Evolutionary conservation across 2,797 vertebrate species (phyloP).

Genomic region (Champsocephalus gunnari): DNA sequence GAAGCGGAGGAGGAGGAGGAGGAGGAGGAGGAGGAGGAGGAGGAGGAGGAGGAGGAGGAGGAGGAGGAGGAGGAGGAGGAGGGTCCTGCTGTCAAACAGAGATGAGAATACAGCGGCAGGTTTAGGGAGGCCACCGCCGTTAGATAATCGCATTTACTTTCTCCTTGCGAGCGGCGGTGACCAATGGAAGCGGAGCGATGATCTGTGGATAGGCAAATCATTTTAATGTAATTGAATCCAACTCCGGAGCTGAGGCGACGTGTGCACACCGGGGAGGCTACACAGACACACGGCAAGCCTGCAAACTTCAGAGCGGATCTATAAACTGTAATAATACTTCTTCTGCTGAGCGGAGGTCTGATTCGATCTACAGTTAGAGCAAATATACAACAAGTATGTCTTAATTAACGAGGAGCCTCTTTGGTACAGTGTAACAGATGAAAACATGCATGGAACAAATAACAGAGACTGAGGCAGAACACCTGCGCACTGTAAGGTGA

Average conservation of each 20-base stretch:
- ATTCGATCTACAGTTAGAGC: neutral
- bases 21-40: slow-evolving; percentile 10
- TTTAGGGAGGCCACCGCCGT: slow-evolving; percentile 49
- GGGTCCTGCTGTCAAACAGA: slow-evolving; percentile 62
- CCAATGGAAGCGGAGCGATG: slow-evolving; percentile 22
- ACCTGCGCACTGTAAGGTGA: slow-evolving; percentile 50
- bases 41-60: slow-evolving; percentile 7
- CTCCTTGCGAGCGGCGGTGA: slow-evolving; percentile 11
- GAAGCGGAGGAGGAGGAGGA: neutral
- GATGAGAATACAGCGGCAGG: slow-evolving; percentile 60
- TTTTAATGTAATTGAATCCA: neutral
- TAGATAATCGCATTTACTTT: slow-evolving; percentile 56
- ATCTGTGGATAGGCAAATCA: slow-evolving; percentile 14
- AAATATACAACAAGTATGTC: neutral
- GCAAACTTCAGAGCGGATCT: slow-evolving; percentile 47
- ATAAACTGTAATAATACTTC: neutral
- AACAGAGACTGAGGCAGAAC: slow-evolving; percentile 8
- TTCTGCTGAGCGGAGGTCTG: neutral
- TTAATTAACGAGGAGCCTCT: slow-evolving; percentile 1
- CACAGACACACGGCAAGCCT: neutral
- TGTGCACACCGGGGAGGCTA: slow-evolving; percentile 5
- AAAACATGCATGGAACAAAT: slow-evolving; percentile 11
- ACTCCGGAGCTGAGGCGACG: slow-evolving; percentile 12
- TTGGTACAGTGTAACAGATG: slow-evolving; percentile 18
- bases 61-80: slow-evolving; percentile 38